Conservation (phyloP, 2,888 invertebrate genomes). For the Drosophila cracens region DNA sequence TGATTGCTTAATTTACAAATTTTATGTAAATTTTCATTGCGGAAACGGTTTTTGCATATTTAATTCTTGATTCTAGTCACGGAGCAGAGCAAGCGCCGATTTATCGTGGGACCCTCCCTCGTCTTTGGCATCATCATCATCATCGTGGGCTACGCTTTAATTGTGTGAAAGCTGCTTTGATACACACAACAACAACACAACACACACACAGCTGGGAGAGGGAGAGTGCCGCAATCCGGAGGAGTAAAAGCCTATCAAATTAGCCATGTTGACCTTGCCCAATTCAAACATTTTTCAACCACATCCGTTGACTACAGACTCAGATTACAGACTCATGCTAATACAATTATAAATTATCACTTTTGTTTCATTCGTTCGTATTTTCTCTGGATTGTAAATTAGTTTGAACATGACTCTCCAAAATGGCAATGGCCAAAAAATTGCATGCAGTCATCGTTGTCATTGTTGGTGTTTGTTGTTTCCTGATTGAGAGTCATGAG, state of each 20-base stretch:
- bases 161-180: constrained; percentile 38
- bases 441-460: constrained; percentile 43
- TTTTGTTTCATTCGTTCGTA: constrained; percentile 27
- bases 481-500: constrained; percentile 47
- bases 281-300: constrained; percentile 25
- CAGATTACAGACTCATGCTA: constrained; percentile 40
- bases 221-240: constrained; percentile 2
- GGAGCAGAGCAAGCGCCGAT: constrained; percentile 29
- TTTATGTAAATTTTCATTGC: constrained; percentile 70
- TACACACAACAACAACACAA: background rate
- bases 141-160: constrained; percentile 31
- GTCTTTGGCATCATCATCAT: background rate
- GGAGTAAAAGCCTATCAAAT: constrained; percentile 48
- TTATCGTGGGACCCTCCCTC: constrained; percentile 63
- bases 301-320: constrained; percentile 52
- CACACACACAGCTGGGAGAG: background rate
- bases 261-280: constrained; percentile 47
- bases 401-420: constrained; percentile 60
- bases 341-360: constrained; percentile 56
- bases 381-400: constrained; percentile 28
- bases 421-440: constrained; percentile 37
- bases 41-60: constrained; percentile 68
- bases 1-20: constrained; percentile 39
- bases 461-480: constrained; percentile 23
- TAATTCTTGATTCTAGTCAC: constrained; percentile 53